Base-by-base conservation (phyloP, 2,888 invertebrate genomes). In the Ellobium chinense region DNA sequence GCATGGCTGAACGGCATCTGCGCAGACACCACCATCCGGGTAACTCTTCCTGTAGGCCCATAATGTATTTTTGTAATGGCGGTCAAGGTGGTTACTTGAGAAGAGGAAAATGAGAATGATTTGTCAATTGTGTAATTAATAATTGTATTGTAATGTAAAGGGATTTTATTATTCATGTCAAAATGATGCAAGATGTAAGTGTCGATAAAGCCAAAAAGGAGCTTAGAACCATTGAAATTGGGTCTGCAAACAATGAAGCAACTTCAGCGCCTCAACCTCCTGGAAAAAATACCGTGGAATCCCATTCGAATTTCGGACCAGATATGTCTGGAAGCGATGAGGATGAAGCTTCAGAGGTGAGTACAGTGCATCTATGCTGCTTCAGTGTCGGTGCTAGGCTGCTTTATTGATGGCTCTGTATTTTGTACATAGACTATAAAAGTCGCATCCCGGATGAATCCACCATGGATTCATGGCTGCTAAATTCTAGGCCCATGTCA, bases 251-350 rank as follows among this genome's bases (percentile, higher is more conserved):
- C 86, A 87, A 85, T 86, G 88, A 88, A 85, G 78, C 88, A 85
- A 78, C 83, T 54, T 83, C 85, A 54, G 86, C 84, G 80, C 80
- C 88, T 79, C 74, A 78, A 80, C 85, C 83, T 78, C 80, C 84
- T 80, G 75, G 82, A 73, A 86, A 83, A 70, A 74, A 87, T 93
- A 96, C 96, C 93, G 82, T 82, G 78, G 83, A 86, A 81, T 81
- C 87, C n/a, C 86, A 87, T 80, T 88, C 88, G 36, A 96, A 96
- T 94, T 96, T 96, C 95, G 97, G 97, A 95, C 96, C 97, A 94
- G 97, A 97, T 95, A 96, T 97, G 94, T 97, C 97, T 92, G 97
- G 97, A 95, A 97, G 97, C 94, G 98, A 98, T 94, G 97, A 97
- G 94, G 98, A 97, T 94, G 97, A 97, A 94, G 97, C 97, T 93